These are phyloP conservation scores for Sebastes umbrosus DNA, from an alignment of 2,797 vertebrate genomes.

Conservation along the genomic window DNA sequence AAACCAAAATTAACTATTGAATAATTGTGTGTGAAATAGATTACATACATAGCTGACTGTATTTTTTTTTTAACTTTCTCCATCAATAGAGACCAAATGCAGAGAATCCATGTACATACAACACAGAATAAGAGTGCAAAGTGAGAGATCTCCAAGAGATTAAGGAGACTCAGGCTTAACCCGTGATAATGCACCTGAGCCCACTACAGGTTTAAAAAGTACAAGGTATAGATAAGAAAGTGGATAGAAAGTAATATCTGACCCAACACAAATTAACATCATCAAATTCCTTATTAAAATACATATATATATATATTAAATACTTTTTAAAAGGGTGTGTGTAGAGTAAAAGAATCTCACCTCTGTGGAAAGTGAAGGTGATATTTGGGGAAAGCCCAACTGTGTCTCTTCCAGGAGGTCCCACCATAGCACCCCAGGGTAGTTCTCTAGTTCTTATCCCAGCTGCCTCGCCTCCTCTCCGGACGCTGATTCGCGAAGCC, in stretches of 20 bases:
- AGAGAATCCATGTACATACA: neutral
- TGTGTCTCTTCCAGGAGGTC: conserved; percentile 46
- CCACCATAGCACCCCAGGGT: conserved; percentile 51
- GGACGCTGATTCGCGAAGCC: conserved; percentile 1
- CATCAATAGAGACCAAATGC: neutral
- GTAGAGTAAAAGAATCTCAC: neutral
- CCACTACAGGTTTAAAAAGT: neutral
- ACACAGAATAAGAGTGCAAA: neutral
- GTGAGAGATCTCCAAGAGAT: conserved; percentile 14
- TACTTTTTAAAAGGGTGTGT: neutral
- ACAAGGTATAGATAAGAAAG: neutral
- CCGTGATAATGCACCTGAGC: neutral
- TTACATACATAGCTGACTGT: neutral
- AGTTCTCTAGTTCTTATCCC: conserved; percentile 1
- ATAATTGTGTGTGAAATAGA: neutral
- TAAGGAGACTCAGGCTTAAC: conserved; percentile 18
- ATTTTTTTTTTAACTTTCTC: neutral
- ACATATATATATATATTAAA: too few species aligned
- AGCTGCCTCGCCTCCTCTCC: conserved; percentile 14
- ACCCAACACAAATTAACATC: neutral
- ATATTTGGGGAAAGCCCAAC: conserved; percentile 25
- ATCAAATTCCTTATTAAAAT: neutral
- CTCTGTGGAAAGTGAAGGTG: conserved; percentile 31
- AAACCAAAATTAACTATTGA: neutral
- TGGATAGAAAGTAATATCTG: neutral